phyloP scores from a whole-genome alignment of 2,113 vertebrate species.

The Podarcis muralis region DNA sequence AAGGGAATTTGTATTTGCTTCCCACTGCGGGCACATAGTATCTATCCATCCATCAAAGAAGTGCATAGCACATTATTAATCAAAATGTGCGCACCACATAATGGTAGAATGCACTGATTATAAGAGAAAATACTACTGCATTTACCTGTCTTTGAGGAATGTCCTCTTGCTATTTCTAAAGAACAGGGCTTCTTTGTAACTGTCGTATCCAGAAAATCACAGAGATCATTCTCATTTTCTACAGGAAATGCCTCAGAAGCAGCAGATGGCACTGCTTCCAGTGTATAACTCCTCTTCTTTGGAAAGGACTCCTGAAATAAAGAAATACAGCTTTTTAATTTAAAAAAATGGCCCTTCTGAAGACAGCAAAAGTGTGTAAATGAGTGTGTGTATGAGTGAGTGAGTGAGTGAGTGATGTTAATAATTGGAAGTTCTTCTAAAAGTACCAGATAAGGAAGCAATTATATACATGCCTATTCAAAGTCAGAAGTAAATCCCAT shows the following conservation, averaged over 20 bases:
- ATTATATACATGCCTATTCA: neutral
- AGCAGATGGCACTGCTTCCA: slow-evolving; percentile 84
- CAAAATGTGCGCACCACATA: slow-evolving; percentile 67
- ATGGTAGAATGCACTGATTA: neutral
- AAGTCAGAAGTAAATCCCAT: neutral
- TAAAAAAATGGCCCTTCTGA: slow-evolving; percentile 44
- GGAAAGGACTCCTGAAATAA: slow-evolving; percentile 84
- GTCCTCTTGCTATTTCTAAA: slow-evolving; percentile 86
- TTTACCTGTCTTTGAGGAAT: slow-evolving; percentile 86
- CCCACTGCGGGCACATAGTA: neutral
- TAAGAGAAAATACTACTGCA: slow-evolving; percentile 6
- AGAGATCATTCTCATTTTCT: slow-evolving; percentile 90
- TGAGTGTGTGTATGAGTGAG: no score
- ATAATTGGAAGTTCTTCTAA: neutral
- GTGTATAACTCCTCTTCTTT: slow-evolving; percentile 81
- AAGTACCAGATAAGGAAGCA: slow-evolving; percentile 26
- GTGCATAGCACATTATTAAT: slow-evolving; percentile 49
- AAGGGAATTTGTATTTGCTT: neutral
- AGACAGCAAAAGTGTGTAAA: neutral
- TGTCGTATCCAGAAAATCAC: slow-evolving; percentile 87
- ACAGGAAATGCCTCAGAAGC: slow-evolving; percentile 88
- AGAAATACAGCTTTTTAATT: slow-evolving; percentile 35
- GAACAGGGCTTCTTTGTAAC: slow-evolving; percentile 96
- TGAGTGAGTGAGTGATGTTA: neutral
- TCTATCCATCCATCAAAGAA: slow-evolving; percentile 51